phyloP scores from a whole-genome alignment of 2,888 invertebrate species.

The Torymus auratus region DNA sequence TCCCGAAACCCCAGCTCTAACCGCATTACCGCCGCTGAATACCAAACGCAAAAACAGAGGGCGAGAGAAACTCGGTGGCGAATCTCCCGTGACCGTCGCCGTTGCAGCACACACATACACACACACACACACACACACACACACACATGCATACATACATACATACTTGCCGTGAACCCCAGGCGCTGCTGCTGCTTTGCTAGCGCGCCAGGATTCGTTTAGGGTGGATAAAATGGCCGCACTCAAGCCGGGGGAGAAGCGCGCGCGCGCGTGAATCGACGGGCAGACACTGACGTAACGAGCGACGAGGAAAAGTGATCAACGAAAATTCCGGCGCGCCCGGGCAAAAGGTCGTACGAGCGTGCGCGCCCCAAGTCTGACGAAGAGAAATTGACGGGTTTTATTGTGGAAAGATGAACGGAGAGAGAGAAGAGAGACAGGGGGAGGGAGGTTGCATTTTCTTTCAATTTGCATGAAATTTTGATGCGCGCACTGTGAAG shows the following conservation, averaged over 20 bases:
- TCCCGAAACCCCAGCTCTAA: no score
- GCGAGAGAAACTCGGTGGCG: no score
- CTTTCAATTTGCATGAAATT: conserved; percentile 59
- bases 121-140: no score
- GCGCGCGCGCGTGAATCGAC: conserved; percentile 30
- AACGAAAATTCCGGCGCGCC: conserved; percentile 36
- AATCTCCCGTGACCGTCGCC: no score
- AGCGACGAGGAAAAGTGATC: conserved; percentile 41
- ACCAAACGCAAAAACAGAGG: no score
- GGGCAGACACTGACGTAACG: conserved; percentile 31
- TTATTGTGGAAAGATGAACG: conserved; percentile 29
- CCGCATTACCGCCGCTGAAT: no score
- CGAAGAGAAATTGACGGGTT: conserved; percentile 46
- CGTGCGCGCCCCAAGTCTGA: conserved; percentile 20
- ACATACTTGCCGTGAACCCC: not conserved
- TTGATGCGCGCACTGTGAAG: conserved; percentile 20
- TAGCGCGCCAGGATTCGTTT: conserved; percentile 32
- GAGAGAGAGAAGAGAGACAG: not conserved
- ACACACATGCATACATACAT: no score
- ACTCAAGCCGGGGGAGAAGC: not conserved
- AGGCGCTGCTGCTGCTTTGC: conserved; percentile 10
- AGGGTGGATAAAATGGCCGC: conserved; percentile 34
- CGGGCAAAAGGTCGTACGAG: not conserved
- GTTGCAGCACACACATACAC: no score
- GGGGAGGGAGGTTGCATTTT: conserved; percentile 44